Evolutionary conservation across 2,113 vertebrate genomes (phyloP), one percentile per base, ranked within the genome.

Genomic region (Lasiurus cinereus): DNA sequence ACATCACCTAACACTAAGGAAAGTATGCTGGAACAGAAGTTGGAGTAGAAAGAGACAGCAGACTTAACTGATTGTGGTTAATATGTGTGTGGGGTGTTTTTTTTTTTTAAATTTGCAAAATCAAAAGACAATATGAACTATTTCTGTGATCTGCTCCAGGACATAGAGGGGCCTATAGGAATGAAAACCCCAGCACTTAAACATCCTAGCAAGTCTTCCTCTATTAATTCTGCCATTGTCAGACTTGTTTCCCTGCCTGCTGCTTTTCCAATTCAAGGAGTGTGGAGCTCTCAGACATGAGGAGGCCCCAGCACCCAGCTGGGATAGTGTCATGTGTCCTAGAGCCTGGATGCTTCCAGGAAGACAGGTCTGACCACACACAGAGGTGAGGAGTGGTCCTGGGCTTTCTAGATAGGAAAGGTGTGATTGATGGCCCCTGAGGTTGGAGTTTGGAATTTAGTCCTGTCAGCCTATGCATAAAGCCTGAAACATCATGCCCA

Each of bases 41-140:
- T 16, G 6, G 43, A 50, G 10, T 80, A 22, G 64, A 52, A 85
- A 84, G 19, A 93, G 78, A 77, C 5, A 74, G 33, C 21, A 79
- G 24, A 50, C 46, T 78, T 76, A 52, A 36, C 13, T 83, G 62
- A 79, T 48, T 8, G 52, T 46, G 9, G 64, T 29, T 54, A 64
- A 13, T 29, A 27, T 24, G 33, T 62, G n/a, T n/a, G n/a, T n/a
- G n/a, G n/a, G n/a, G n/a, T n/a, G n/a, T n/a, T n/a, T n/a, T n/a
- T 54, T 66, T 90, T 56, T 66, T 92, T 33, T 82, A 73, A 94
- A 27, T 48, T 36, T 94, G 72, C 36, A 36, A 80, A 91, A 46
- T 70, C 13, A 56, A 29, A 82, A 73, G 50, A 94, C 29, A 5
- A 24, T 18, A 18, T 14, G n/a, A 87, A 84, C 2, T 8, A 73